phyloP scores from a whole-genome alignment of 2,113 vertebrate species.

The Syrmaticus mikado region DNA sequence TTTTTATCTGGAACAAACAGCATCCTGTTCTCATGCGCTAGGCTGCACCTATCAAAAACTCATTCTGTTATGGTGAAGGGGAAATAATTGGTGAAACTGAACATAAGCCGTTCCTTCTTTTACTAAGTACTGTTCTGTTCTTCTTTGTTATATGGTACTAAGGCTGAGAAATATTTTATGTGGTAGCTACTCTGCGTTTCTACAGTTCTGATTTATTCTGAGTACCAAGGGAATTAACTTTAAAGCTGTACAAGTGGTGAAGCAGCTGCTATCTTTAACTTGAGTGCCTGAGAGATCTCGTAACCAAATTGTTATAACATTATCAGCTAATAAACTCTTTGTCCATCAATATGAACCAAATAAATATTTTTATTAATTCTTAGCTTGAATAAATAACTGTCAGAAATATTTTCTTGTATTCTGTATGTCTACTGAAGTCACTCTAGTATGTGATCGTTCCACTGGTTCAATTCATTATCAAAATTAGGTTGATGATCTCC shows the following conservation, averaged over 20 bases:
- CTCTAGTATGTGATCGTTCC: neutral
- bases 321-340: neutral
- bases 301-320: neutral
- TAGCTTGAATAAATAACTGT: neutral
- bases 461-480: neutral
- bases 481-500: neutral
- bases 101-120: rapidly evolving
- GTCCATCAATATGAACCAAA: neutral
- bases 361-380: neutral
- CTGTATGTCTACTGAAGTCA: neutral
- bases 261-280: neutral
- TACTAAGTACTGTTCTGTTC: neutral
- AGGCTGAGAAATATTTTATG: neutral
- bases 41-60: neutral
- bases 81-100: neutral
- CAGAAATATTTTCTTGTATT: neutral
- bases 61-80: neutral
- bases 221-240: neutral
- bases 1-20: neutral
- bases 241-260: neutral
- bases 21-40: neutral
- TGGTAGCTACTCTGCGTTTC: neutral
- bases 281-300: neutral
- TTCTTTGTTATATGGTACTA: neutral
- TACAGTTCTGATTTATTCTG: neutral